Conservation (phyloP, 2,888 invertebrate species). For the Cantharis rustica region DNA sequence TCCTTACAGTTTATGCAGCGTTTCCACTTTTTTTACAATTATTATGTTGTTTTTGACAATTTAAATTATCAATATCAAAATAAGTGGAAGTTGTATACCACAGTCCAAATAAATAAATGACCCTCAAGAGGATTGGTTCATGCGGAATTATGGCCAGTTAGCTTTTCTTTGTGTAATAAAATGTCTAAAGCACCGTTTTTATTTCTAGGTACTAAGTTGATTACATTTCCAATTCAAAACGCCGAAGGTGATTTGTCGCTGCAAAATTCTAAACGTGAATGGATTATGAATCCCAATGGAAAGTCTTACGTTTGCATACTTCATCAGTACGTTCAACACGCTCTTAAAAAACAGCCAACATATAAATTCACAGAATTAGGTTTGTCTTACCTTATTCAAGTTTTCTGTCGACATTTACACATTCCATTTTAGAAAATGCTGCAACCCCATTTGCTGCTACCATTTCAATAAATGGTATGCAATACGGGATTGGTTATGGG, state of each 20-base stretch:
- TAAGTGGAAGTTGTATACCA: no score
- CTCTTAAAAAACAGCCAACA: conserved; percentile 89
- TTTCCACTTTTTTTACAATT: no score
- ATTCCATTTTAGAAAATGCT: conserved; percentile 72
- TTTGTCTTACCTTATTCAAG: conserved; percentile 51
- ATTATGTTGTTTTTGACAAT: no score
- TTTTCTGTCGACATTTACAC: neutral
- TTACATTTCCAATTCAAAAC: conserved; percentile 80
- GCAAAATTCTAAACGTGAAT: conserved; percentile 70
- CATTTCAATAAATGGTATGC: conserved; percentile 88
- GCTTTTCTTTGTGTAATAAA: neutral
- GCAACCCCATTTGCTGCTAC: conserved; percentile 93
- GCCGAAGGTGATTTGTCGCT: conserved; percentile 50
- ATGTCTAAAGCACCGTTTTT: neutral
- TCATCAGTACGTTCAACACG: conserved; percentile 97
- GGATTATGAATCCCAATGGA: conserved; percentile 97
- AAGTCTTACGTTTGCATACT: conserved; percentile 95
- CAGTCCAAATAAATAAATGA: no score
- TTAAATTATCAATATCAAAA: no score
- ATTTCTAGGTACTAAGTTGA: conserved; percentile 78
- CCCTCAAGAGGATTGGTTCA: no score
- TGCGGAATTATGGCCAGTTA: neutral
- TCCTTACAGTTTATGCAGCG: no score
- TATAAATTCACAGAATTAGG: conserved; percentile 91
- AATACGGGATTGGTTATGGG: conserved; percentile 93